These are phyloP conservation scores for Nasua narica DNA, from an alignment of 2,797 vertebrate genomes.

Conservation along the genomic window DNA sequence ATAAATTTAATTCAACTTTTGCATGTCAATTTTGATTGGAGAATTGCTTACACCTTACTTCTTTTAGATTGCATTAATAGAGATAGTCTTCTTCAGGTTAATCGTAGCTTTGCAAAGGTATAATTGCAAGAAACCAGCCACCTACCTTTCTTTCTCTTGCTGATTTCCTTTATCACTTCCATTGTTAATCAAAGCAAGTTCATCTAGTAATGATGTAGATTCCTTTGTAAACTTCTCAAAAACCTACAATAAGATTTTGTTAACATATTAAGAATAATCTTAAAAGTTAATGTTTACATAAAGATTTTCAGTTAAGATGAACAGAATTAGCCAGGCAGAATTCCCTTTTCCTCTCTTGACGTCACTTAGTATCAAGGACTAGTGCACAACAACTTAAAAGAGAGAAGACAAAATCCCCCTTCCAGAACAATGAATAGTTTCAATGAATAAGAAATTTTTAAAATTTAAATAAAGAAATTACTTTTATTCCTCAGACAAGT, in stretches of 20 bases:
- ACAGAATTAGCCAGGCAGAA: neutral
- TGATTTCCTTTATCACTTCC: conserved; percentile 93
- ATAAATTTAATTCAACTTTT: neutral
- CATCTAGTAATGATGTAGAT: conserved; percentile 95
- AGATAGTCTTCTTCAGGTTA: neutral
- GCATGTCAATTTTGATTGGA: neutral
- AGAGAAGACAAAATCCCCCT: neutral
- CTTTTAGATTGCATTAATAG: neutral
- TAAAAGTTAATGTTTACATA: neutral
- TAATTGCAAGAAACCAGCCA: neutral
- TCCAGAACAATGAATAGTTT: neutral
- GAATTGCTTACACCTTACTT: neutral
- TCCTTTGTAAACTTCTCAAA: conserved; percentile 99
- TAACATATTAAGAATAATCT: conserved; percentile 42
- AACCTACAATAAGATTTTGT: conserved; percentile 84
- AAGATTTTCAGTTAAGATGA: neutral
- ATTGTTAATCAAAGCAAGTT: conserved; percentile 95
- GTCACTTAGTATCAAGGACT: neutral
- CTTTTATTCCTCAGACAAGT: conserved; percentile 14
- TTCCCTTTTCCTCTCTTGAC: neutral
- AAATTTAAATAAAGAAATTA: conserved; percentile 27
- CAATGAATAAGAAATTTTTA: neutral
- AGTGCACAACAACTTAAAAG: neutral
- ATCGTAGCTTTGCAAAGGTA: neutral
- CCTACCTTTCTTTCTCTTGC: conserved; percentile 92